Conservation (phyloP, 2,797 vertebrate genomes). For the Eulemur albifrons region DNA sequence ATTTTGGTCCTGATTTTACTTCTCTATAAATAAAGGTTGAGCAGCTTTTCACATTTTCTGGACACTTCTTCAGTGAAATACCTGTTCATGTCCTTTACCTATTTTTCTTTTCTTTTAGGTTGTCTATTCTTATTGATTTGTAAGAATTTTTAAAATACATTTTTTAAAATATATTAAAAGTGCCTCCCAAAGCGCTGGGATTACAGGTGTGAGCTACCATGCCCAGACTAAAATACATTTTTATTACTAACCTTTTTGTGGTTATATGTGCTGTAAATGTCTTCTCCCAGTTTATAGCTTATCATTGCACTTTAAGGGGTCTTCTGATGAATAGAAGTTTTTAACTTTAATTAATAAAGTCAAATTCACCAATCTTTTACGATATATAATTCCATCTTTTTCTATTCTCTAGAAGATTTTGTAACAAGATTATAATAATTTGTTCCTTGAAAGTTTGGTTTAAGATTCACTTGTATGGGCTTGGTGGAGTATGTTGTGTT, state of each 20-base stretch:
- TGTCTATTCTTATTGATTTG: neutral
- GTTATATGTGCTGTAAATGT: neutral
- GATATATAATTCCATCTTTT: constrained; percentile 39
- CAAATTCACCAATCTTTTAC: neutral
- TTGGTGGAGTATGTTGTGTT: neutral
- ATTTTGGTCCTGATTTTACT: constrained; percentile 21
- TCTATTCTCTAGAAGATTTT: constrained; percentile 4
- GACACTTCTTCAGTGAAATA: constrained; percentile 17
- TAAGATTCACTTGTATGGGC: neutral
- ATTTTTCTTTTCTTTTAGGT: neutral
- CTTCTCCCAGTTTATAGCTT: neutral
- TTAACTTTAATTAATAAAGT: constrained; percentile 35
- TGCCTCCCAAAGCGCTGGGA: no score
- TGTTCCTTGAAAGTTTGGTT: constrained; percentile 11
- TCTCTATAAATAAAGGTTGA: neutral
- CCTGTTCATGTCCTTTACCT: neutral
- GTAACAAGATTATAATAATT: neutral
- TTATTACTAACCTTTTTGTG: constrained; percentile 13
- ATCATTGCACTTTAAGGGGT: neutral
- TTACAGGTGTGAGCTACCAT: no score
- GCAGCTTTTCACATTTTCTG: neutral
- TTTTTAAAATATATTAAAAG: neutral
- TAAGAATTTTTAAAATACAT: neutral
- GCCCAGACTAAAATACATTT: neutral
- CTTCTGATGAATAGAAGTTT: neutral